A percentile compares a stretch with the other conserved stretches of the same genome.
Conservation (phyloP, 2,797 vertebrate species). For the Pteropus rufus region DNA sequence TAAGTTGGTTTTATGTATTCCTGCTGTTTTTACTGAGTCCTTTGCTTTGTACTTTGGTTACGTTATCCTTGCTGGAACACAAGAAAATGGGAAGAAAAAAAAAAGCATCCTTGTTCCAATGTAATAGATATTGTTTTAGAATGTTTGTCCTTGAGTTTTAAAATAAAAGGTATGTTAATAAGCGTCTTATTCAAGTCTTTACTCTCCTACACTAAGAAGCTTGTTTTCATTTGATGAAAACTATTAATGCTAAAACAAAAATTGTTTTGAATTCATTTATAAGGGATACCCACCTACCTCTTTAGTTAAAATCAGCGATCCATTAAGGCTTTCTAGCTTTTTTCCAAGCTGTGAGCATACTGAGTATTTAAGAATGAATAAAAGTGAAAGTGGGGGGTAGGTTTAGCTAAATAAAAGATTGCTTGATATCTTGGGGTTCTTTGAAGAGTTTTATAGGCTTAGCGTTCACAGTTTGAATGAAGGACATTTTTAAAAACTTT, state of each 20-base stretch:
- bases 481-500: slow-evolving; percentile 82
- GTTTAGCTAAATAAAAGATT: slow-evolving; percentile 88
- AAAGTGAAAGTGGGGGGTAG: slow-evolving; percentile 86
- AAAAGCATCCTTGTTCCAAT: slow-evolving; percentile 66
- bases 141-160: slow-evolving; percentile 77
- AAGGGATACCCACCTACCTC: slow-evolving; percentile 81
- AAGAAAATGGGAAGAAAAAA: slow-evolving; percentile 58
- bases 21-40: slow-evolving; percentile 67
- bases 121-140: slow-evolving; percentile 81
- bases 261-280: slow-evolving; percentile 83
- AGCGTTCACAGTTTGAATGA: slow-evolving; percentile 85
- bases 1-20: slow-evolving; percentile 76
- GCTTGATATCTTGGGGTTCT: slow-evolving; percentile 87
- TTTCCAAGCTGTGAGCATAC: slow-evolving; percentile 85
- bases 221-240: slow-evolving; percentile 83
- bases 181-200: slow-evolving; percentile 73
- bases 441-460: slow-evolving; percentile 91
- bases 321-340: slow-evolving; percentile 85
- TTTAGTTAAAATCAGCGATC: slow-evolving; percentile 87
- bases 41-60: slow-evolving; percentile 71
- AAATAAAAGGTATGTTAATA: slow-evolving; percentile 84
- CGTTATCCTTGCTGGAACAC: slow-evolving; percentile 69
- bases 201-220: slow-evolving; percentile 69
- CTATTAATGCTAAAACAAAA: slow-evolving; percentile 85
- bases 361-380: slow-evolving; percentile 87